Evolutionary conservation across 2,113 vertebrate species (phyloP).

Genomic region (Trogon surrucura): DNA sequence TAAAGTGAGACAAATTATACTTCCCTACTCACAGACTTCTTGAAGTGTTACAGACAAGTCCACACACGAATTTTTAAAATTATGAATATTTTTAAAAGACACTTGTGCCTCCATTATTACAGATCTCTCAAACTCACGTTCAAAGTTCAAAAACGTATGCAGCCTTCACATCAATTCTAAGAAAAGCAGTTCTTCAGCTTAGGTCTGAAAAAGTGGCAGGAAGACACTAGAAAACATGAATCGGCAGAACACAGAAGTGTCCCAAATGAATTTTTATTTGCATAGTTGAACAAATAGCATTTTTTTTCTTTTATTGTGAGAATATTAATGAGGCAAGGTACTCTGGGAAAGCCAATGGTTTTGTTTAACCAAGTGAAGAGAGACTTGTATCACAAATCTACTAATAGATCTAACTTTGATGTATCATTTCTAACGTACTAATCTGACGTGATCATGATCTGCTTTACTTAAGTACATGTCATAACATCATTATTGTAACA

Average conservation of each 20-base stretch:
- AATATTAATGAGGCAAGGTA: neutral
- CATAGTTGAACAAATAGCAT: neutral
- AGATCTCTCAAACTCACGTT: neutral
- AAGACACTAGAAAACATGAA: neutral
- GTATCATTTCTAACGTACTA: neutral
- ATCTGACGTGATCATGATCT: neutral
- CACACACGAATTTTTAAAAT: neutral
- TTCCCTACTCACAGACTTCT: neutral
- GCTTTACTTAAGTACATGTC: neutral
- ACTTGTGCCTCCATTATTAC: neutral
- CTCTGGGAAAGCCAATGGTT: neutral
- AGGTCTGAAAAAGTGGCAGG: neutral
- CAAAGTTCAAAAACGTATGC: neutral
- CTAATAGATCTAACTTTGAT: neutral
- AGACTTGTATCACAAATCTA: neutral
- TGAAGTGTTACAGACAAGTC: neutral
- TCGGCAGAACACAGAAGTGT: neutral
- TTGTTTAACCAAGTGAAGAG: neutral
- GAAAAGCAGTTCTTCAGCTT: neutral
- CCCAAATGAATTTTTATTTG: conserved; percentile 43
- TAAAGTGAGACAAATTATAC: neutral
- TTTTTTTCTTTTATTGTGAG: neutral
- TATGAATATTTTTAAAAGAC: neutral
- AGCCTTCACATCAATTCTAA: neutral
- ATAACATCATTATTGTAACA: neutral